Evolutionary conservation across 2,888 invertebrate species (phyloP).

Genomic region (Drosophila eohydei): DNA sequence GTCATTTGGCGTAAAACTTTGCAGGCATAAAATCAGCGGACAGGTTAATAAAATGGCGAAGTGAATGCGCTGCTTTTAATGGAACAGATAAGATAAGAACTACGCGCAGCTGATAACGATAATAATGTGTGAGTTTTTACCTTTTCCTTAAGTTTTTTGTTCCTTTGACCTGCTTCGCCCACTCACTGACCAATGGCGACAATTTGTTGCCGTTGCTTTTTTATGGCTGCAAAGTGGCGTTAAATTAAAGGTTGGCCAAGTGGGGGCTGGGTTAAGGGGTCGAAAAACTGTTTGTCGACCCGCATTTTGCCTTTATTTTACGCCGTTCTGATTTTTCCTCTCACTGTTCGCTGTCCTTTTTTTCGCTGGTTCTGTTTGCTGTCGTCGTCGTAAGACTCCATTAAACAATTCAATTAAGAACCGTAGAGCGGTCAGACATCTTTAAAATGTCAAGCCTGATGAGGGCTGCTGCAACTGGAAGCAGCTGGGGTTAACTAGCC

Average conservation of each 20-base stretch:
- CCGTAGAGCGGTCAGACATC: constrained; percentile 37
- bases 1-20: constrained; percentile 50
- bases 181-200: constrained; percentile 59
- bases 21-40: constrained; percentile 37
- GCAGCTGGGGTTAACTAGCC: constrained; percentile 1
- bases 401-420: constrained; percentile 80
- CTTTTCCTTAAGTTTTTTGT: constrained; percentile 20
- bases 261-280: not conserved
- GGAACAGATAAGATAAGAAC: constrained; percentile 53
- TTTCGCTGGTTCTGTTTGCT: constrained; percentile 12
- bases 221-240: constrained; percentile 73
- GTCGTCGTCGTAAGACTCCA: constrained; percentile 68
- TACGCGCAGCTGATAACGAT: constrained; percentile 48
- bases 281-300: constrained; percentile 53
- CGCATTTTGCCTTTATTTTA: constrained; percentile 73
- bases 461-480: constrained; percentile 2
- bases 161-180: constrained; percentile 3
- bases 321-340: constrained; percentile 71
- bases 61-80: constrained; percentile 55
- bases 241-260: constrained; percentile 66
- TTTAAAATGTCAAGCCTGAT: constrained; percentile 70
- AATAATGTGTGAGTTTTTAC: constrained; percentile 63
- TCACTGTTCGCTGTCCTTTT: constrained; percentile 2
- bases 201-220: constrained; percentile 64
- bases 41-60: constrained; percentile 67